Conservation (phyloP, 1,140 invertebrate genomes). For the Cyclargus thomasi region DNA sequence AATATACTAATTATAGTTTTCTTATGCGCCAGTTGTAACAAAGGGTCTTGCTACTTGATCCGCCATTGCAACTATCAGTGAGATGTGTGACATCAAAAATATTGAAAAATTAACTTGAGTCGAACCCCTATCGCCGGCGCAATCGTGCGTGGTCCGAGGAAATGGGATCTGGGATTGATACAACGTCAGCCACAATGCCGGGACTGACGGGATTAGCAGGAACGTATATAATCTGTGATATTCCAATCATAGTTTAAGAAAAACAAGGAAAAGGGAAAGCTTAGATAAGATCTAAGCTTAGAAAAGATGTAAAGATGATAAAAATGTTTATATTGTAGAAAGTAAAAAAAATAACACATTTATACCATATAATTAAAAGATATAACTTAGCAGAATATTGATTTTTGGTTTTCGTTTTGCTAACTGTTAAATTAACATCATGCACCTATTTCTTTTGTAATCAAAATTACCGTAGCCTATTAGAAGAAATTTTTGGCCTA, state of each 20-base stretch:
- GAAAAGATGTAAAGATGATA: not conserved
- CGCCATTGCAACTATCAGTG: not conserved
- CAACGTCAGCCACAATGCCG: not conserved
- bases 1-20: too few relatives aligned
- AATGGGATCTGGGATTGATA: constrained; percentile 12
- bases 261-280: not conserved
- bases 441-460: too few relatives aligned
- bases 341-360: too few relatives aligned
- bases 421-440: too few relatives aligned
- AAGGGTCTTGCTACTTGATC: too few relatives aligned
- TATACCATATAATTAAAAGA: too few relatives aligned
- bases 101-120: not conserved
- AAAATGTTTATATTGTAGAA: not conserved
- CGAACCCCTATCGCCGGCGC: not conserved
- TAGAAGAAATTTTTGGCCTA: too few relatives aligned
- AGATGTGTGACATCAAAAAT: not conserved
- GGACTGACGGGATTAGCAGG: not conserved
- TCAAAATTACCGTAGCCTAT: too few relatives aligned
- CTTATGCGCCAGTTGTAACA: too few relatives aligned
- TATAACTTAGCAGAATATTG: too few relatives aligned
- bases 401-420: too few relatives aligned
- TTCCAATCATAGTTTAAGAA: not conserved
- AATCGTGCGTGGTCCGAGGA: constrained; percentile 10
- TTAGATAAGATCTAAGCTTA: not conserved
- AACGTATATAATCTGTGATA: not conserved